Conservation (phyloP, 2,797 vertebrate species). For the Chelidonichthys spinosus region DNA sequence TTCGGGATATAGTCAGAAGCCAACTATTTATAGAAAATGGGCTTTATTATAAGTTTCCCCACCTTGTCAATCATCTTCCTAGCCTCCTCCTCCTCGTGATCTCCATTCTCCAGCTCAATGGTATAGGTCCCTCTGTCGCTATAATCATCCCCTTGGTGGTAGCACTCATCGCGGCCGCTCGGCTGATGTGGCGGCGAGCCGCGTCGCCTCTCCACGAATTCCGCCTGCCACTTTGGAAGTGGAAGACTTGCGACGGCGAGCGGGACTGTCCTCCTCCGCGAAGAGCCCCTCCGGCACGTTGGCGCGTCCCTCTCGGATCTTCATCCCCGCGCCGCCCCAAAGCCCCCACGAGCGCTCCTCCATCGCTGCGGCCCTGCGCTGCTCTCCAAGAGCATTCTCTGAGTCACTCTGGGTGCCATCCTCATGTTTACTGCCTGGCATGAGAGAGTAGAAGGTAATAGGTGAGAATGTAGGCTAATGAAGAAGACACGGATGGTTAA, state of each 20-base stretch:
- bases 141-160: constrained; percentile 90
- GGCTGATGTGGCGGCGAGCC: constrained; percentile 78
- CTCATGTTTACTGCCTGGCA: constrained; percentile 93
- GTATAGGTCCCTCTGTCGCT: constrained; percentile 96
- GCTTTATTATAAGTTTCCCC: constrained; percentile 38
- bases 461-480: constrained; percentile 9
- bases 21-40: neutral
- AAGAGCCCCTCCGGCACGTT: constrained; percentile 91
- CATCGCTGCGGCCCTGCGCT: constrained; percentile 84
- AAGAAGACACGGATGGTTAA: neutral
- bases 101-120: constrained; percentile 92
- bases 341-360: constrained; percentile 81
- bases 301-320: constrained; percentile 83
- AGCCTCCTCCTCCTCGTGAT: constrained; percentile 92
- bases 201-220: constrained; percentile 77
- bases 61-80: constrained; percentile 97
- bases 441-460: constrained; percentile 23
- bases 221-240: constrained; percentile 80
- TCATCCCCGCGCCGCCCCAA: constrained; percentile 83
- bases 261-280: constrained; percentile 91
- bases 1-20: neutral
- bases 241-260: constrained; percentile 89
- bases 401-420: constrained; percentile 97
- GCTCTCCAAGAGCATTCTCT: constrained; percentile 90
- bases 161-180: constrained; percentile 78